Evolutionary conservation across 2,888 invertebrate genomes (phyloP), one percentile per base, ranked within the genome.

Genomic region (Drosophila hamatofila): DNA sequence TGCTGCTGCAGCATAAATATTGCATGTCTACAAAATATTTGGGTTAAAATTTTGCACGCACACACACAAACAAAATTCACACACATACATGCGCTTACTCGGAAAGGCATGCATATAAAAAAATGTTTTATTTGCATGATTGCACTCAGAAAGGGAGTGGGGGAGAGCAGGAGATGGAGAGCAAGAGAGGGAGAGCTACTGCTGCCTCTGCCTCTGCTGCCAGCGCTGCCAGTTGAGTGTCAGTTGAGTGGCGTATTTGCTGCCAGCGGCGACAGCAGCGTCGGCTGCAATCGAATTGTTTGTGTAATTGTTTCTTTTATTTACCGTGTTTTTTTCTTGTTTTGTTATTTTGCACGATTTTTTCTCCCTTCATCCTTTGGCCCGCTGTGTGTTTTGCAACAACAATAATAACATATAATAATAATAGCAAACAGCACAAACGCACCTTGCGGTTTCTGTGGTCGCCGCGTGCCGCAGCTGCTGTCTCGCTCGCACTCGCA

Each of bases 11-110:
- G 83, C 68, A 85, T 82, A 89, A 89, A 84, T 81, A 81, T 84
- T 84, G 77, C 85, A 85, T 89, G 85, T 82, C 86, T 85, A 86
- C 86, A 85, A 89, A 90, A 89, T 89, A 89, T 89, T 90, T 86
- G 86, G 88, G 86, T 89, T 86, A 86, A 82, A 76, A 86, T 82
- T 86, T 88, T 78, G 76, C 86, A 81, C 70, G 49, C 67, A 70
- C 58, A 75, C 69, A 72, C 35, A 67, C 42, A 44, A 7, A 8
- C 16, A 69, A n/a, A n/a, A n/a, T n/a, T n/a, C 33, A 21, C 14
- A 70, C 55, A 72, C 69, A 71, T 44, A 64, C 35, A 35, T 6
- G 2, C 16, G 6, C 27, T 60, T 9, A 14, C 51, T 8, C 51
- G n/a, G n/a, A 39, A n/a, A 46, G 25, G 27, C 27, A 46, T 56